These are phyloP conservation scores for Margarornis squamiger DNA, from an alignment of 2,797 vertebrate genomes.

Conservation along the genomic window DNA sequence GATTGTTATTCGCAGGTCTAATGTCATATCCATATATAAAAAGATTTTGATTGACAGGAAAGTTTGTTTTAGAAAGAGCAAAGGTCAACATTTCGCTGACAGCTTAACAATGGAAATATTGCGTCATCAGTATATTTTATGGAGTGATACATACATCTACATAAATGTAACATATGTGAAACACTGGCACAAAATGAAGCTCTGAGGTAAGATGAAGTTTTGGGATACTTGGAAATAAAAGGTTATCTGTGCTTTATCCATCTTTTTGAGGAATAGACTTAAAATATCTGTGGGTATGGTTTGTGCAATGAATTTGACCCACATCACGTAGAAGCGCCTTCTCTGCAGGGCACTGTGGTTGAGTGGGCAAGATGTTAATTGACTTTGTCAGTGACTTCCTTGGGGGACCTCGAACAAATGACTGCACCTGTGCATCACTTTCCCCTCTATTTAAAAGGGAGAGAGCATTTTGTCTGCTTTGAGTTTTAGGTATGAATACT, in stretches of 20 bases:
- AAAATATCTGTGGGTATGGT: neutral
- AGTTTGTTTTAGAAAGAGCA: conserved; percentile 66
- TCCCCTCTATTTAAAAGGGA: conserved; percentile 14
- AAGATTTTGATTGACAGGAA: conserved; percentile 69
- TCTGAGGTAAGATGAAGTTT: neutral
- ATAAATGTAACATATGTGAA: conserved; percentile 42
- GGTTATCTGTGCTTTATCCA: neutral
- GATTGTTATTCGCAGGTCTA: conserved; percentile 56
- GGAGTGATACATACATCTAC: conserved; percentile 33
- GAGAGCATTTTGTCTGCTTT: neutral
- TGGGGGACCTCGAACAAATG: conserved; percentile 32
- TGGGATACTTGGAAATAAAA: neutral
- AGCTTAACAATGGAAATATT: conserved; percentile 69
- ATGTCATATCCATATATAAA: conserved; percentile 64
- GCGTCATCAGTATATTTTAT: conserved; percentile 57
- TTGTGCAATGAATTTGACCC: neutral
- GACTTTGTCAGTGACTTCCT: conserved; percentile 53
- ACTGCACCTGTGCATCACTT: conserved; percentile 48
- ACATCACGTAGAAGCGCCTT: neutral
- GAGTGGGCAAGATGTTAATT: neutral
- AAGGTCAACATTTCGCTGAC: conserved; percentile 67
- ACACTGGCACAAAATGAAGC: neutral
- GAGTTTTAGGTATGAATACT: neutral
- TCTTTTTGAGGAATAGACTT: neutral
- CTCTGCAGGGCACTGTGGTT: neutral